These are phyloP conservation scores for Nymphalis c-album DNA, from an alignment of 2,888 invertebrate genomes.

Conservation along the genomic window DNA sequence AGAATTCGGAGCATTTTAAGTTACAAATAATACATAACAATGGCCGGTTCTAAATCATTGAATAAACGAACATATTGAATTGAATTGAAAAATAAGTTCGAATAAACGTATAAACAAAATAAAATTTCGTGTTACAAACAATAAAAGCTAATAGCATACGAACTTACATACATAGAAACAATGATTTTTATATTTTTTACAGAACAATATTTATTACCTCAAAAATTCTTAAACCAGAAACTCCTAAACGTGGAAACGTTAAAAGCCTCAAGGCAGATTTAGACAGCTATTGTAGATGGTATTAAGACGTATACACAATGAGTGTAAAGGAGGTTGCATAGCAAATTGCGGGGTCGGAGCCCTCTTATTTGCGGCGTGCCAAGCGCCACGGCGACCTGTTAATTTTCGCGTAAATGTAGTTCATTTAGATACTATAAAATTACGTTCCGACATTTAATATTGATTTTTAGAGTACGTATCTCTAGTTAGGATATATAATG, in stretches of 20 bases:
- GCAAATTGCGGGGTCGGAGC: conserved; percentile 61
- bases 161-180: background rate
- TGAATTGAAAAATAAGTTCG: too few relatives aligned
- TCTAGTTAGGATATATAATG: background rate
- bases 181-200: too few relatives aligned
- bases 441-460: background rate
- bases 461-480: background rate
- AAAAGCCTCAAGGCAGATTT: conserved; percentile 27
- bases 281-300: conserved; percentile 54
- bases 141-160: background rate
- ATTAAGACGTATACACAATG: conserved; percentile 64
- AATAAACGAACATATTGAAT: too few relatives aligned
- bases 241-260: background rate
- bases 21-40: too few relatives aligned
- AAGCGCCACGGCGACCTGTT: conserved; percentile 60
- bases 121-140: background rate
- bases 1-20: too few relatives aligned
- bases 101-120: too few relatives aligned
- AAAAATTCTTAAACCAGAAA: background rate
- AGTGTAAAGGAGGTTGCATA: conserved; percentile 56
- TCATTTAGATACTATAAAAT: conserved; percentile 9
- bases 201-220: background rate
- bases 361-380: conserved; percentile 74
- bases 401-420: conserved; percentile 37
- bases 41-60: too few relatives aligned